phyloP scores from a whole-genome alignment of 2,888 invertebrate species.

The Myathropa florea region DNA sequence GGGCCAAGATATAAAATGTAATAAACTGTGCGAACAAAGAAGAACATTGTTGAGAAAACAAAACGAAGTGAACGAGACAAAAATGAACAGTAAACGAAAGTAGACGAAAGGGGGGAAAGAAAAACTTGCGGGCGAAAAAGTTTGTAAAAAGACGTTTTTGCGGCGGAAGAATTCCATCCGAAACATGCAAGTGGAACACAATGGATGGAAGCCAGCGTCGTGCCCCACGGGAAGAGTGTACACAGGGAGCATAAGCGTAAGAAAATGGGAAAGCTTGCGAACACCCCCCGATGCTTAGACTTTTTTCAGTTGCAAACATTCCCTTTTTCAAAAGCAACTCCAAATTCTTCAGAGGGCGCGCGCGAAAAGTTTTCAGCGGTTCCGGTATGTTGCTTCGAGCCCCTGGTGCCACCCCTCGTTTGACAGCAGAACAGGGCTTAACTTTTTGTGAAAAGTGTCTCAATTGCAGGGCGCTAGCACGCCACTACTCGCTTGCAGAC shows the following conservation, averaged over 20 bases:
- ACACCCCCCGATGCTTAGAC: constrained; percentile 9
- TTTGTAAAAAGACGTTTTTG: constrained; percentile 68
- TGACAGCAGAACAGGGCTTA: constrained; percentile 13
- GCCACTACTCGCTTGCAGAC: constrained; percentile 20
- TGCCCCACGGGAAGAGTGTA: constrained; percentile 26
- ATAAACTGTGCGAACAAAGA: constrained; percentile 68
- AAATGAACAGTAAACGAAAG: neutral
- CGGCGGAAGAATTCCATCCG: constrained; percentile 67
- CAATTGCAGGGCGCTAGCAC: constrained; percentile 47
- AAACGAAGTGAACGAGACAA: constrained; percentile 27
- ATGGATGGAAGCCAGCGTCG: neutral
- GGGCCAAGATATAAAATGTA: constrained; percentile 46
- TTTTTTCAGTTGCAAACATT: constrained; percentile 33
- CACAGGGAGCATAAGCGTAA: constrained; percentile 26
- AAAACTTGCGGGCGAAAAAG: constrained; percentile 63
- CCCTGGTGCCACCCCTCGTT: neutral
- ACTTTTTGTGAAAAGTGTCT: constrained; percentile 52
- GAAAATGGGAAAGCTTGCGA: constrained; percentile 40
- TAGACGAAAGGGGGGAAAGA: neutral
- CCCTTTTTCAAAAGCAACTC: constrained; percentile 40
- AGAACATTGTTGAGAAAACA: constrained; percentile 59
- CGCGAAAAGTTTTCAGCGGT: constrained; percentile 58
- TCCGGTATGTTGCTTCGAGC: neutral
- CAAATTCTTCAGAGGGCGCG: constrained; percentile 38
- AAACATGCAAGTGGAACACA: constrained; percentile 65